Evolutionary conservation across 2,888 invertebrate species (phyloP).

Genomic region (Plagodis dolabraria): DNA sequence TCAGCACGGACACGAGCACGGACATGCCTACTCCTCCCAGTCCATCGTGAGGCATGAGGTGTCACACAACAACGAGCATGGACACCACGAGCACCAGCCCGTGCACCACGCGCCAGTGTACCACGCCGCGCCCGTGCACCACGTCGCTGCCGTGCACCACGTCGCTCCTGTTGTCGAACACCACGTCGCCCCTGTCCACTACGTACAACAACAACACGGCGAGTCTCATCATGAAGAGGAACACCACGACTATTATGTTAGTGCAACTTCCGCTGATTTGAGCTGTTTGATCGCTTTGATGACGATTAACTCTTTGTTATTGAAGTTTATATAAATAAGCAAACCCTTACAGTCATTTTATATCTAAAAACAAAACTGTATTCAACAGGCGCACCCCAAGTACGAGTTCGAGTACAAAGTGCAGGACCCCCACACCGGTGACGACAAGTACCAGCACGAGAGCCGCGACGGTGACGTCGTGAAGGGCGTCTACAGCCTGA

Average conservation of each 20-base stretch:
- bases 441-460: too few relatives aligned
- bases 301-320: too few relatives aligned
- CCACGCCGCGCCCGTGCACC: slow-evolving; percentile 29
- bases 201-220: slow-evolving; percentile 30
- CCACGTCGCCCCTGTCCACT: slow-evolving; percentile 23
- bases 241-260: slow-evolving; percentile 62
- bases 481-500: too few relatives aligned
- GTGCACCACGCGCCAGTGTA: slow-evolving; percentile 29
- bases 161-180: slow-evolving; percentile 9
- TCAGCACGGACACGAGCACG: slow-evolving; percentile 48
- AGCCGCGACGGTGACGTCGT: too few relatives aligned
- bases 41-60: slow-evolving; percentile 48
- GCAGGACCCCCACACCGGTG: too few relatives aligned
- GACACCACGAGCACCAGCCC: slow-evolving; percentile 22
- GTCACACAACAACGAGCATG: slow-evolving; percentile 31
- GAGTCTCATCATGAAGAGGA: slow-evolving; percentile 42
- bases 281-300: too few relatives aligned
- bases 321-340: too few relatives aligned
- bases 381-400: too few relatives aligned
- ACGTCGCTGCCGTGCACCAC: slow-evolving; percentile 30
- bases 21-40: slow-evolving; percentile 51
- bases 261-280: slow-evolving; percentile 14
- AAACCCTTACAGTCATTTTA: too few relatives aligned
- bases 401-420: too few relatives aligned
- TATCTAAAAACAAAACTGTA: too few relatives aligned